phyloP scores from a whole-genome alignment of 2,113 vertebrate genomes.

The Lichenostomus cassidix region DNA sequence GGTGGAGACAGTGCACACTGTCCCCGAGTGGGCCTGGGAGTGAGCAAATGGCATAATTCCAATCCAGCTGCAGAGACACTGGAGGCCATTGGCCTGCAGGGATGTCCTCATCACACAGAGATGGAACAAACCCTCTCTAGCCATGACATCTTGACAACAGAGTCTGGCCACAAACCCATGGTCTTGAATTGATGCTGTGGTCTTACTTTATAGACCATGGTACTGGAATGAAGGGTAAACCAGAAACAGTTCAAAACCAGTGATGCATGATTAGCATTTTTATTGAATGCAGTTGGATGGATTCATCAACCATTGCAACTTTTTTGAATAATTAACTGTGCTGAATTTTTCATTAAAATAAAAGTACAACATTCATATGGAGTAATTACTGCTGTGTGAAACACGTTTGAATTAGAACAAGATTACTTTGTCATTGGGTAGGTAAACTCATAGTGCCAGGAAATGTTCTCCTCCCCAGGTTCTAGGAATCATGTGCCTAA shows the following conservation, averaged over 20 bases:
- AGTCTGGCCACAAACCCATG: neutral
- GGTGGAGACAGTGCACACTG: neutral
- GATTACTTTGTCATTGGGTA: slow-evolving; percentile 1
- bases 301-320: neutral
- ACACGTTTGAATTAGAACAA: neutral
- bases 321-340: neutral
- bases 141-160: neutral
- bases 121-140: neutral
- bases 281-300: slow-evolving; percentile 8
- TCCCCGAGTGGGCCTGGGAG: too few relatives aligned
- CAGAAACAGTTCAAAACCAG: neutral
- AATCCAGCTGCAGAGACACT: neutral
- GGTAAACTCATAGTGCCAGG: slow-evolving; percentile 20
- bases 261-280: neutral
- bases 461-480: slow-evolving; percentile 17
- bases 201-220: neutral
- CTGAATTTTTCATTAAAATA: slow-evolving; percentile 18
- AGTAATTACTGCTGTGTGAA: slow-evolving; percentile 18
- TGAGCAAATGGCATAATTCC: neutral
- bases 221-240: neutral
- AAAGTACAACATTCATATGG: neutral
- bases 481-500: slow-evolving; percentile 36
- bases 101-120: neutral
- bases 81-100: neutral
- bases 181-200: neutral